Percentiles rank a stretch among this genome's conserved stretches.
Evolutionary conservation across 2,797 vertebrate genomes (phyloP).

Genomic region (Phyllotis vaccarum): DNA sequence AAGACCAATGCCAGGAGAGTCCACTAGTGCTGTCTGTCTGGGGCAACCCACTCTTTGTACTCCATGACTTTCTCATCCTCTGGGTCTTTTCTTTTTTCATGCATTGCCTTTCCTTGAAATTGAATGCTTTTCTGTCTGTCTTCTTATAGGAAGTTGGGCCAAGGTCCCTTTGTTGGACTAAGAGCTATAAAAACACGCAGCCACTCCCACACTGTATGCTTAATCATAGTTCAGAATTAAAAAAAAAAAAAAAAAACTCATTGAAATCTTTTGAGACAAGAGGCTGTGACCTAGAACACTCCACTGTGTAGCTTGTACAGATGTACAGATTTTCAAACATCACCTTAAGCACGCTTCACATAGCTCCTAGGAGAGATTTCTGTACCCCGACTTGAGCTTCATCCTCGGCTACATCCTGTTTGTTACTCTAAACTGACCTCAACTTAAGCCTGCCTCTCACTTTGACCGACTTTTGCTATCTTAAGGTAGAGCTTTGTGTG

Average conservation of each 20-base stretch:
- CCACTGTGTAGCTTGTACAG: too few species aligned
- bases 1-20: background rate
- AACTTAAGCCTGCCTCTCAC: background rate
- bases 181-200: background rate
- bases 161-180: background rate
- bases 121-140: background rate
- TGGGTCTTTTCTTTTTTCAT: background rate
- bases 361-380: background rate
- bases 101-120: background rate
- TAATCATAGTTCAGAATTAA: slow-evolving; percentile 9
- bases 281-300: background rate
- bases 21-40: background rate
- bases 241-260: background rate
- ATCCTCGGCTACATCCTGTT: background rate
- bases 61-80: background rate
- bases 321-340: background rate
- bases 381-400: background rate
- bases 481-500: background rate
- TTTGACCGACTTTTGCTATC: background rate
- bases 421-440: background rate
- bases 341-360: background rate
- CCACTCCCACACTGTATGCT: background rate
- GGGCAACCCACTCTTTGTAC: background rate
- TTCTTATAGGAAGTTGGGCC: background rate
- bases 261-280: background rate